Evolutionary conservation across 2,113 vertebrate genomes (phyloP), one percentile per base, ranked within the genome.

Genomic region (Albula glossodonta): DNA sequence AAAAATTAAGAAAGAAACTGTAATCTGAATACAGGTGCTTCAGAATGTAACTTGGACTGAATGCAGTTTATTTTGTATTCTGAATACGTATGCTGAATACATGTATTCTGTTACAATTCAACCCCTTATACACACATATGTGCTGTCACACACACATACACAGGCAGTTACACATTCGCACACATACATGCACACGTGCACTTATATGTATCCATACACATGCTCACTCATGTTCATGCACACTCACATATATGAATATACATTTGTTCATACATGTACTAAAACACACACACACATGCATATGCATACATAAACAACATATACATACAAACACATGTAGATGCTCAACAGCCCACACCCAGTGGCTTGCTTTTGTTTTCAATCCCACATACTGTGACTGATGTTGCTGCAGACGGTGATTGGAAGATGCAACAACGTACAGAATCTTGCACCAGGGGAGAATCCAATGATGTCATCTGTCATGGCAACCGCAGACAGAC

Each of bases 391-490:
- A 48, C 57, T 66, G 31, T 80, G 41, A 81, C 31, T 41, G 31
- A 15, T 83, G 4, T 63, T 9, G 17, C 50, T 87, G 19, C 50
- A 91, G 88, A 56, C 79, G 63, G 31, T 22, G 81, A 84, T 85
- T 79, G 83, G 84, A 81, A 88, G 82, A 22, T 81, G 77, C 6
- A 41, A 48, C 82, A 52, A 86, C 31, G 60, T 87, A 56, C 84
- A 81, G 81, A 83, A 87, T 60, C 89, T 89, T 17, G 82, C 85
- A 81, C 89, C 90, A 31, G 87, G 90, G 50, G 86, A 82, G 57
- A 89, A 90, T 63, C 88, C 89, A 4, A 91, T 90, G 88, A 90
- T 90, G 89, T 89, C 90, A 4, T 91, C 91, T 78, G 86, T 88
- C 57, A 80, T 86, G 17, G 86, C 88, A 83, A 88, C 89, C 53